A percentile compares a stretch with the other conserved stretches of the same genome.
Evolutionary conservation across 2,888 invertebrate species (phyloP).

Genomic region (Aquatica leii): DNA sequence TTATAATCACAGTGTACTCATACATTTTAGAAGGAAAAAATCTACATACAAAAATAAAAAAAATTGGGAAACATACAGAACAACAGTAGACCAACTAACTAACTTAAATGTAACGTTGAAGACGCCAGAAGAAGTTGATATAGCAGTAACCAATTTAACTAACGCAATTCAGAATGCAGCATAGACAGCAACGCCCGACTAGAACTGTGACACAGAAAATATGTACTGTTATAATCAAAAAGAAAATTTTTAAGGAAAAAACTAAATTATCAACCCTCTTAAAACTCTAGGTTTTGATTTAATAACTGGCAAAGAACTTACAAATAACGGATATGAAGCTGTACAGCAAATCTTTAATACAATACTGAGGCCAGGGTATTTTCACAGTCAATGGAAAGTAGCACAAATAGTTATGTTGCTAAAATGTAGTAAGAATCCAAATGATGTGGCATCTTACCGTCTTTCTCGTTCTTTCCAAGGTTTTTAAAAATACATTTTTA

Average conservation of each 20-base stretch:
- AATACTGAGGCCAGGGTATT: too few relatives aligned
- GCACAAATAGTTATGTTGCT: too few relatives aligned
- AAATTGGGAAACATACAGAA: too few relatives aligned
- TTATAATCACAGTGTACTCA: slow-evolving; percentile 3
- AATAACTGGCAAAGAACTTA: too few relatives aligned
- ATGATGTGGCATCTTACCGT: too few relatives aligned
- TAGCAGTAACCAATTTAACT: slow-evolving; percentile 9
- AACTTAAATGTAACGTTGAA: slow-evolving; percentile 7
- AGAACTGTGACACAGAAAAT: slow-evolving; percentile 8
- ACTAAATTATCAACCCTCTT: neutral
- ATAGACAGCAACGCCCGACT: neutral
- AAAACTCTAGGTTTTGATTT: slow-evolving; percentile 11
- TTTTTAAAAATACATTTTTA: too few relatives aligned
- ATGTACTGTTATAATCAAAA: slow-evolving; percentile 9
- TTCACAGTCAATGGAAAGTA: too few relatives aligned
- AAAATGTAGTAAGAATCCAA: too few relatives aligned
- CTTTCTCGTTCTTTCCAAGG: too few relatives aligned
- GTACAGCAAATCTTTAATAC: too few relatives aligned
- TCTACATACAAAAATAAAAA: slow-evolving; percentile 4
- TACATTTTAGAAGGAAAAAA: slow-evolving; percentile 5
- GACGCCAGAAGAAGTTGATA: slow-evolving; percentile 8
- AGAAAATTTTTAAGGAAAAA: neutral
- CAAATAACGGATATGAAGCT: too few relatives aligned
- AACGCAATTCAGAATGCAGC: too few relatives aligned
- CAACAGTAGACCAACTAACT: slow-evolving; percentile 11